Conservation (phyloP, 2,888 invertebrate species). For the Drosophila neonasuta region DNA sequence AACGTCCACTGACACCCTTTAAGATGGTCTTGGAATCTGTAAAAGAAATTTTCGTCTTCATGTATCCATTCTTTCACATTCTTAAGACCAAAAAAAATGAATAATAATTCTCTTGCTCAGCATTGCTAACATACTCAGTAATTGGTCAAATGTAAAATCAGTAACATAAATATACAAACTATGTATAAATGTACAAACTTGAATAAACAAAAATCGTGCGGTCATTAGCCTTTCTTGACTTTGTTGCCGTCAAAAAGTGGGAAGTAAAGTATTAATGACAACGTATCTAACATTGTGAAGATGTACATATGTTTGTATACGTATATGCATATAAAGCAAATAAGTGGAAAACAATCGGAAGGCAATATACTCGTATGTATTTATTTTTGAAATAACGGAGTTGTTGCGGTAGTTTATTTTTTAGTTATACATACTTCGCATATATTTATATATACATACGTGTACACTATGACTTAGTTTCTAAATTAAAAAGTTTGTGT, state of each 20-base stretch:
- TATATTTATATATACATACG: too few relatives aligned
- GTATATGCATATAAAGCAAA: neutral
- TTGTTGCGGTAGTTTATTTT: neutral
- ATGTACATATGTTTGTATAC: constrained; percentile 1
- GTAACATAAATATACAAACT: constrained; percentile 28
- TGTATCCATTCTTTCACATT: neutral
- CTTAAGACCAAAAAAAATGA: neutral
- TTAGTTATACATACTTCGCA: neutral
- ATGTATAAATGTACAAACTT: constrained; percentile 14
- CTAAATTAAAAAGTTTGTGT: too few relatives aligned
- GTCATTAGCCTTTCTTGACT: constrained; percentile 44
- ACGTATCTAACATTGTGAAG: constrained; percentile 5
- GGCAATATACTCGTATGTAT: neutral
- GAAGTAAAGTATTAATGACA: constrained; percentile 15
- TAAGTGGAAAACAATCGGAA: neutral
- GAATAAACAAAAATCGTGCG: constrained; percentile 27
- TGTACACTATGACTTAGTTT: too few relatives aligned
- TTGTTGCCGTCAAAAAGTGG: constrained; percentile 38
- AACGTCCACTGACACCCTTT: constrained; percentile 93
- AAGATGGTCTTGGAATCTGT: constrained; percentile 93
- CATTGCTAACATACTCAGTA: neutral
- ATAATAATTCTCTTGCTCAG: too few relatives aligned
- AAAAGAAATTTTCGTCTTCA: constrained; percentile 65
- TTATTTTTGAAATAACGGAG: neutral
- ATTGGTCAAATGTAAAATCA: constrained; percentile 26